These are phyloP conservation scores for Gastracanthus pulcherrimus DNA, from an alignment of 2,888 invertebrate genomes.

Conservation along the genomic window DNA sequence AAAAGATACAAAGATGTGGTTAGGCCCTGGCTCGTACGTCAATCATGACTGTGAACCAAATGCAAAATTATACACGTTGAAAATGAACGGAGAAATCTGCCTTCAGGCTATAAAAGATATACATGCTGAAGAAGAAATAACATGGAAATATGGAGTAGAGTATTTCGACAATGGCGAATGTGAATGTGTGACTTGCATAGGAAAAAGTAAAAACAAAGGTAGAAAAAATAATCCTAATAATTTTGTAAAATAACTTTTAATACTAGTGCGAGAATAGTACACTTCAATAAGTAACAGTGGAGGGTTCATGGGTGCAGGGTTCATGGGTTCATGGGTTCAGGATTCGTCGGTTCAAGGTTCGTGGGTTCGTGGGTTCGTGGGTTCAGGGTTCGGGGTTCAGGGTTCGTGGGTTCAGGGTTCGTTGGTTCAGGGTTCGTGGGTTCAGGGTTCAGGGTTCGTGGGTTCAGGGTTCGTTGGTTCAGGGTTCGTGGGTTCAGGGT, in stretches of 20 bases:
- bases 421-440: too few relatives aligned
- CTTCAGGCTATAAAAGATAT: neutral
- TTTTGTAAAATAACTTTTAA: neutral
- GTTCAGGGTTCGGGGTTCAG: too few relatives aligned
- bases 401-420: too few relatives aligned
- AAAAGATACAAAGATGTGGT: neutral
- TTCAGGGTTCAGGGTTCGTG: too few relatives aligned
- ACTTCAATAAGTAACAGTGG: neutral
- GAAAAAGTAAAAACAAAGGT: neutral
- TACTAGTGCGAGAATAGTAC: neutral
- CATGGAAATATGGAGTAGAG: neutral
- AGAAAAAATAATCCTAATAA: neutral
- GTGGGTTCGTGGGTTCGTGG: too few relatives aligned
- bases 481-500: too few relatives aligned
- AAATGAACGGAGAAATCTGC: neutral
- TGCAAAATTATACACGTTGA: neutral
- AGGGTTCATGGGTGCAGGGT: too few relatives aligned
- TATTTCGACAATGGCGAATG: neutral
- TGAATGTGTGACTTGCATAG: neutral
- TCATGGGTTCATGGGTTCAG: too few relatives aligned
- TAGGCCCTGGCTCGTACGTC: neutral
- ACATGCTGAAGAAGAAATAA: neutral
- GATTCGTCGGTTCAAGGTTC: too few relatives aligned
- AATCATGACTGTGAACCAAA: slow-evolving; percentile 7
- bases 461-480: too few relatives aligned